These are phyloP conservation scores for Apostichopus leukothele DNA, from an alignment of 53 echinoderm and acorn worm species.

Conservation along the genomic window DNA sequence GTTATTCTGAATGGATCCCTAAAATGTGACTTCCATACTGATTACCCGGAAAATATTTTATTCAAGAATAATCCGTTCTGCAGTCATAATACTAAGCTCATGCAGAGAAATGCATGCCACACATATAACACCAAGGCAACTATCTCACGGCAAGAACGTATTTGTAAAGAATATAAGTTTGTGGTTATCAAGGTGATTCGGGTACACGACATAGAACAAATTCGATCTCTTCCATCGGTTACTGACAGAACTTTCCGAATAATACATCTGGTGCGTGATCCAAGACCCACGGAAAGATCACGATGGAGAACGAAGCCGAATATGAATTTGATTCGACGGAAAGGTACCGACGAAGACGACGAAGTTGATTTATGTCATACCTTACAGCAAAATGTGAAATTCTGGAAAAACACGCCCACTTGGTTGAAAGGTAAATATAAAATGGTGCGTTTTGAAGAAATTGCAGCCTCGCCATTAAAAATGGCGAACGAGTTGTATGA, in stretches of 20 bases:
- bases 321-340: slow-evolving; percentile 51
- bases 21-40: background rate
- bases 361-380: slow-evolving; percentile 53
- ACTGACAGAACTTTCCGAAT: slow-evolving; percentile 35
- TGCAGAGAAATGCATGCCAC: background rate
- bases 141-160: background rate
- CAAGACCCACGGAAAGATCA: slow-evolving; percentile 57
- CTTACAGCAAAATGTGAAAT: slow-evolving; percentile 49
- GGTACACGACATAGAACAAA: slow-evolving; percentile 35
- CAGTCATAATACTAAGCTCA: background rate
- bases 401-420: slow-evolving; percentile 19
- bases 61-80: background rate
- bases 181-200: slow-evolving; percentile 62
- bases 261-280: slow-evolving; percentile 68
- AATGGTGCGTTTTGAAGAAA: slow-evolving; percentile 63
- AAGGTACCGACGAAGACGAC: slow-evolving; percentile 50
- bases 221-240: slow-evolving; percentile 21
- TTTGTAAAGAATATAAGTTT: background rate
- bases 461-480: slow-evolving; percentile 33
- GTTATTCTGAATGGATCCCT: background rate
- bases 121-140: background rate
- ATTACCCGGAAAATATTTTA: background rate
- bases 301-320: slow-evolving; percentile 43
- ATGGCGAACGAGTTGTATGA: slow-evolving; percentile 50
- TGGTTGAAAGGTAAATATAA: slow-evolving; percentile 62